phyloP scores from a whole-genome alignment of 2,797 vertebrate species.

The Enteromius unitaeniatus region DNA sequence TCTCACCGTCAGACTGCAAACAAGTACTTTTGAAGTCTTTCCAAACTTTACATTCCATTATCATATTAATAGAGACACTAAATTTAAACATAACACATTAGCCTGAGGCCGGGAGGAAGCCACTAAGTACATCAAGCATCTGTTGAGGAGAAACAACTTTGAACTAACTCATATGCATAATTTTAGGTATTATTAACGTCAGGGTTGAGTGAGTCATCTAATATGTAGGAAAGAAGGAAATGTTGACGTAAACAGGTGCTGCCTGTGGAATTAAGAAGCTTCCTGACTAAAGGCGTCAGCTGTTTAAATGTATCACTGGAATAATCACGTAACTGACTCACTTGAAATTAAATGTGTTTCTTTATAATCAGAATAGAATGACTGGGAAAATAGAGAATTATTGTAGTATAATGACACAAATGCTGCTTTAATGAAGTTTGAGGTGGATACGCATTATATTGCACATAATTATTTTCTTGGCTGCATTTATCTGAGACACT shows the following conservation, averaged over 20 bases:
- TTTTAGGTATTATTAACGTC: slow-evolving; percentile 15
- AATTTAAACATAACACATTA: slow-evolving; percentile 41
- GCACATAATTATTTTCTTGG: background rate
- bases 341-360: background rate
- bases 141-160: slow-evolving; percentile 42
- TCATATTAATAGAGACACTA: slow-evolving; percentile 36
- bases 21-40: slow-evolving; percentile 25
- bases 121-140: slow-evolving; percentile 26
- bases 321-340: background rate
- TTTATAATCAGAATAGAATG: background rate
- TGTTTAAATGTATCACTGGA: background rate
- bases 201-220: slow-evolving; percentile 2
- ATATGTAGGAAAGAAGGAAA: slow-evolving; percentile 22
- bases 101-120: slow-evolving; percentile 15
- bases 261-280: background rate
- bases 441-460: background rate
- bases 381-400: background rate
- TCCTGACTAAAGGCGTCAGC: background rate
- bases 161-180: slow-evolving; percentile 38
- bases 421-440: background rate
- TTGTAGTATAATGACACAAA: background rate
- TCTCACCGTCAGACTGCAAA: background rate
- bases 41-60: slow-evolving; percentile 36
- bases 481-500: background rate
- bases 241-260: background rate